These are phyloP conservation scores for Adelphocoris suturalis DNA, from an alignment of 2,888 invertebrate species.

Conservation along the genomic window DNA sequence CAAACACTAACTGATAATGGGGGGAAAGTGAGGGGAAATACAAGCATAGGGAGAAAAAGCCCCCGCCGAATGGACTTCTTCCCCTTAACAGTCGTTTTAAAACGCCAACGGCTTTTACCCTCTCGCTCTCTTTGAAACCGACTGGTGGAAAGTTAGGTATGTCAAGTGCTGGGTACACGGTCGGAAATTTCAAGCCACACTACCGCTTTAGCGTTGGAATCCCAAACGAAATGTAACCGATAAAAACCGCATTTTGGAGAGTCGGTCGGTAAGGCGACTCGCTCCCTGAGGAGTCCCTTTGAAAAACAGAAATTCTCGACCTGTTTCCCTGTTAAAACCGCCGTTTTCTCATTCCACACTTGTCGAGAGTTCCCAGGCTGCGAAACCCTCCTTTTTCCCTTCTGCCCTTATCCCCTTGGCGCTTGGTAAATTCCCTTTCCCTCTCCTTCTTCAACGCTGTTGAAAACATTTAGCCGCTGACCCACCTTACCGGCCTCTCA, in stretches of 20 bases:
- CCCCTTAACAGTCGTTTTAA: not conserved
- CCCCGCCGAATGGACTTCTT: not conserved
- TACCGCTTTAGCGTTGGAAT: not conserved
- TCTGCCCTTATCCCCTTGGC: not conserved
- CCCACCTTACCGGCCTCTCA: not conserved
- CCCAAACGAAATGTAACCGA: not conserved
- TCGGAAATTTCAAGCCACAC: not conserved
- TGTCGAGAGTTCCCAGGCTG: not conserved
- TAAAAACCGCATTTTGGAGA: not conserved
- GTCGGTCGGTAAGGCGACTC: not conserved
- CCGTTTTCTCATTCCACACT: conserved; percentile 34
- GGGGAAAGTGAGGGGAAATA: no score
- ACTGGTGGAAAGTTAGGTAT: not conserved
- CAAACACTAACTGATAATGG: no score
- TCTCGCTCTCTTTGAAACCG: not conserved
- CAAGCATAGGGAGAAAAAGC: not conserved
- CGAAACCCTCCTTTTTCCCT: not conserved
- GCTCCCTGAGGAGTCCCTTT: not conserved
- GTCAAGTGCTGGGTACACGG: not conserved
- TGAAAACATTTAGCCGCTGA: not conserved
- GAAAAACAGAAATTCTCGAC: conserved; percentile 6
- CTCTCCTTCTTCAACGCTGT: not conserved
- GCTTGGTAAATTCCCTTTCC: not conserved
- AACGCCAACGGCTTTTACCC: not conserved
- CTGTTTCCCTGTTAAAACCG: not conserved